A percentile compares a stretch with the other conserved stretches of the same genome.
Conservation (phyloP, 2,113 vertebrate genomes). For the Loxodonta africana region DNA sequence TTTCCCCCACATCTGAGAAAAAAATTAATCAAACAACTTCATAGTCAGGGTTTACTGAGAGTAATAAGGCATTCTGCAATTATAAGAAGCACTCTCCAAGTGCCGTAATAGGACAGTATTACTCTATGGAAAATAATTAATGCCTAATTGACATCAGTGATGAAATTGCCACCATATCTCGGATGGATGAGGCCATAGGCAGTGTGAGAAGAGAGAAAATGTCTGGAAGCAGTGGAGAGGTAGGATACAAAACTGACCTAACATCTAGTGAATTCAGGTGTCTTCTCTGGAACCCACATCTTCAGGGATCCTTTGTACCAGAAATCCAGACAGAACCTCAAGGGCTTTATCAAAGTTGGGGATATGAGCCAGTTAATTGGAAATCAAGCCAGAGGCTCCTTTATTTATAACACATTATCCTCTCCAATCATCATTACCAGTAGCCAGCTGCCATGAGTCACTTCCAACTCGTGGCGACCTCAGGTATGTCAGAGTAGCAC, state of each 20-base stretch:
- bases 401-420: background rate
- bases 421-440: background rate
- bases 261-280: background rate
- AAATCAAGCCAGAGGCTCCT: background rate
- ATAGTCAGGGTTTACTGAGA: background rate
- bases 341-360: background rate
- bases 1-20: constrained; percentile 8
- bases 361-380: background rate
- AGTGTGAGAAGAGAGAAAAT: background rate
- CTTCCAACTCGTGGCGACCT: background rate
- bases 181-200: background rate
- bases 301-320: background rate
- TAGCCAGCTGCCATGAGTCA: background rate
- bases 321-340: background rate
- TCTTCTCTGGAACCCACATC: background rate
- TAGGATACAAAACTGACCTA: background rate
- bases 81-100: constrained; percentile 5
- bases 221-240: background rate
- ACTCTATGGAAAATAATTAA: constrained; percentile 29
- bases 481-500: background rate
- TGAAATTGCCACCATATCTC: background rate
- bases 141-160: background rate
- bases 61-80: background rate
- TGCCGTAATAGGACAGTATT: background rate
- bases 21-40: constrained; percentile 30